A percentile compares a stretch with the other conserved stretches of the same genome.
Evolutionary conservation across 1,140 invertebrate species (phyloP).

Genomic region (Anoplolepis gracilipes): DNA sequence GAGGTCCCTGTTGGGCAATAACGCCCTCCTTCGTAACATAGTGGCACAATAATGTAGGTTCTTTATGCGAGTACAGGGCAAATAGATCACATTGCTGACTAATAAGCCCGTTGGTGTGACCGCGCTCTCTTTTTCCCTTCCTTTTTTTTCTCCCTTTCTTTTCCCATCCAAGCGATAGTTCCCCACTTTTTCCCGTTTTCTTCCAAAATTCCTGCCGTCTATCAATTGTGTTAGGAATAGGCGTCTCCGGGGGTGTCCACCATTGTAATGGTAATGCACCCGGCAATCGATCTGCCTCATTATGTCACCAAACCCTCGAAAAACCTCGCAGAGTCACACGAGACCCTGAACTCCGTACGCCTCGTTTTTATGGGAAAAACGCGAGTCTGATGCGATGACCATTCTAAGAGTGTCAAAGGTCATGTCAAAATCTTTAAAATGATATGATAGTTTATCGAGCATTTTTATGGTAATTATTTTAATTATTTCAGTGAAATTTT

Average conservation of each 20-base stretch:
- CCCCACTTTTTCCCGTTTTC: conserved; percentile 80
- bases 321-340: conserved; percentile 77
- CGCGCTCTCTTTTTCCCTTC: background rate
- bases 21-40: conserved; percentile 83
- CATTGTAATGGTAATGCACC: conserved; percentile 83
- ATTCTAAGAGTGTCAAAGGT: conserved; percentile 36
- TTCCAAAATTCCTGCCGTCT: conserved; percentile 82
- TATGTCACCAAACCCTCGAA: conserved; percentile 79
- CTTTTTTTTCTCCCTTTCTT: background rate
- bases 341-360: conserved; percentile 61
- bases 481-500: background rate
- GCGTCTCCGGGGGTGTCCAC: conserved; percentile 73
- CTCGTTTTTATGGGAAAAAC: conserved; percentile 78
- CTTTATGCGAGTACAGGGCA: conserved; percentile 84
- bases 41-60: conserved; percentile 83
- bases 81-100: conserved; percentile 84
- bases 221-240: conserved; percentile 82
- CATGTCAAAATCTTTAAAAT: conserved; percentile 12
- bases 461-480: background rate
- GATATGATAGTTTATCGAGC: background rate
- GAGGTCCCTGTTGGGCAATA: conserved; percentile 84
- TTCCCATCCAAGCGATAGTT: conserved; percentile 22
- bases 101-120: conserved; percentile 78
- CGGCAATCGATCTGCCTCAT: conserved; percentile 84
- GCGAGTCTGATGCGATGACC: background rate